phyloP scores from a whole-genome alignment of 2,888 invertebrate species.

The Heliconius sara region DNA sequence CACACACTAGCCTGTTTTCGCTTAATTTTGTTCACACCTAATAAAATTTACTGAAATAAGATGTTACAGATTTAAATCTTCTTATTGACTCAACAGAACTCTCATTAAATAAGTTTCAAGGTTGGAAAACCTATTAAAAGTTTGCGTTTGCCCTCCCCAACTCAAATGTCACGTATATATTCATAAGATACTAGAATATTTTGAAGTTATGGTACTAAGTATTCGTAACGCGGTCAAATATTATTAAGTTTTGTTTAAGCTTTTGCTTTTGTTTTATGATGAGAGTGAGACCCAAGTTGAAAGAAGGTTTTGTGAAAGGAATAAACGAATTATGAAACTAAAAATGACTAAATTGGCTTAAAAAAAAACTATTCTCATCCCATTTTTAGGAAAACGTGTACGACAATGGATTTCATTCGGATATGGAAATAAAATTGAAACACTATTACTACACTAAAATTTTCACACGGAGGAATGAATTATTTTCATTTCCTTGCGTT shows the following conservation, averaged over 20 bases:
- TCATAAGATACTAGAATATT: constrained; percentile 12
- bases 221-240: constrained; percentile 17
- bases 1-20: constrained; percentile 47
- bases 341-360: not conserved
- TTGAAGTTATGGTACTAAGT: constrained; percentile 19
- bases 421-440: too few species aligned
- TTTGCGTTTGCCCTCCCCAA: constrained; percentile 39
- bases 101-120: constrained; percentile 47
- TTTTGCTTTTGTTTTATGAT: constrained; percentile 1
- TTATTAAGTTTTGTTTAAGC: constrained; percentile 12
- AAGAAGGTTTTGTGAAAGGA: constrained; percentile 5
- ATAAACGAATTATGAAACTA: not conserved
- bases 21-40: constrained; percentile 43
- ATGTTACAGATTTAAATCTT: constrained; percentile 39
- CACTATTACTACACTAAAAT: too few species aligned
- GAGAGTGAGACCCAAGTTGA: too few species aligned
- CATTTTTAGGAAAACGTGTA: too few species aligned
- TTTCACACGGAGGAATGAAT: too few species aligned
- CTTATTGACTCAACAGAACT: constrained; percentile 39
- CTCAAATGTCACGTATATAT: constrained; percentile 40
- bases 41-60: constrained; percentile 34
- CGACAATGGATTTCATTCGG: too few species aligned
- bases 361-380: too few species aligned
- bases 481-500: too few species aligned
- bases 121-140: constrained; percentile 49